Evolutionary conservation across 23 tunicate genomes (phyloP).

Genomic region (Clavelina lepadiformis): DNA sequence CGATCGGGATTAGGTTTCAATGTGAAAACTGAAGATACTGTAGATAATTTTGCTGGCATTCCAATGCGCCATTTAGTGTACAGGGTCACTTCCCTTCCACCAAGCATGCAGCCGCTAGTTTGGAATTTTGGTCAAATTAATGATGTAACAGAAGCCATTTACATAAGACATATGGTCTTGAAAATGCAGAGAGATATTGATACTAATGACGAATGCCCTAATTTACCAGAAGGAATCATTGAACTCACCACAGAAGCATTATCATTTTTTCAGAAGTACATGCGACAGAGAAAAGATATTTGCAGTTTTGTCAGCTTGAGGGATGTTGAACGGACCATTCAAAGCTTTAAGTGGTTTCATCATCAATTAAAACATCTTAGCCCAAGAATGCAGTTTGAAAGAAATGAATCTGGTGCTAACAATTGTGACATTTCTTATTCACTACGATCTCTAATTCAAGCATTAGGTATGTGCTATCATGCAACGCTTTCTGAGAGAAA

Average conservation of each 20-base stretch:
- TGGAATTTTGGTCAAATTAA: conserved; percentile 67
- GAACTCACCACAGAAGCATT: conserved; percentile 12
- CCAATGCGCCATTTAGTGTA: conserved; percentile 63
- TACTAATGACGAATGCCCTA: not conserved
- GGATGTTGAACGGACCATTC: conserved; percentile 44
- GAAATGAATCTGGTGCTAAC: not conserved
- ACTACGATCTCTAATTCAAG: conserved; percentile 37
- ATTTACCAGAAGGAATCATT: not conserved
- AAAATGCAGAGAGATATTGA: conserved; percentile 13
- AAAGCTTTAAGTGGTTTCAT: conserved; percentile 49
- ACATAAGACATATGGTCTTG: conserved; percentile 40
- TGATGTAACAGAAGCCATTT: conserved; percentile 32
- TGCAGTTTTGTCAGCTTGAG: conserved; percentile 56
- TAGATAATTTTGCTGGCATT: conserved; percentile 24
- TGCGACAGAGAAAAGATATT: conserved; percentile 24
- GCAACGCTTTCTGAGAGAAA: conserved; percentile 38
- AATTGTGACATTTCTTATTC: not conserved
- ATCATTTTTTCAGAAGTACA: conserved; percentile 23
- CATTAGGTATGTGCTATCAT: conserved; percentile 67
- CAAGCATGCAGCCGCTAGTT: conserved; percentile 62
- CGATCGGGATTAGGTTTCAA: conserved; percentile 44
- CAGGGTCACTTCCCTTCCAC: conserved; percentile 53
- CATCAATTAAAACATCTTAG: conserved; percentile 4
- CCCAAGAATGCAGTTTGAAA: conserved; percentile 7
- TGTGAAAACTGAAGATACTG: conserved; percentile 22